Conservation (phyloP, 1,140 invertebrate genomes). For the Tyrophagus putrescentiae region DNA sequence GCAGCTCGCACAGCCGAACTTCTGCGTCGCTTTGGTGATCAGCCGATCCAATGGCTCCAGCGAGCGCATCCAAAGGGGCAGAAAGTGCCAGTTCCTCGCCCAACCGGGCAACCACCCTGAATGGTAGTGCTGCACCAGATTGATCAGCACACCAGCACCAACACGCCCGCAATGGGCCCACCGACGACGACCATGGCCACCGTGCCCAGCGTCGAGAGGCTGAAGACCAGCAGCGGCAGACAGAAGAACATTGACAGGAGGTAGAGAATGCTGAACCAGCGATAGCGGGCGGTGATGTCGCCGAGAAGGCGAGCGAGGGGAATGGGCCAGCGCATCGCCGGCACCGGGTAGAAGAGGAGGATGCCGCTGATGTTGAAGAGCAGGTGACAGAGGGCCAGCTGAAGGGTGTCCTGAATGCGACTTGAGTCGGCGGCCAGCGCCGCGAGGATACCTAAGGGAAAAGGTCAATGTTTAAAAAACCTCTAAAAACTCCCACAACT, state of each 20-base stretch:
- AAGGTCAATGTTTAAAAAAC: background rate
- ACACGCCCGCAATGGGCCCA: constrained; percentile 30
- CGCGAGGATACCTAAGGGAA: constrained; percentile 32
- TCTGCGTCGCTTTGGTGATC: constrained; percentile 21
- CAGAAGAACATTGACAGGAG: constrained; percentile 40
- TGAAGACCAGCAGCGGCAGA: constrained; percentile 38
- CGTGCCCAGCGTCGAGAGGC: constrained; percentile 32
- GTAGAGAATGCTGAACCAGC: constrained; percentile 45
- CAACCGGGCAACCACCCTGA: constrained; percentile 34
- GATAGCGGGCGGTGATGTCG: constrained; percentile 39
- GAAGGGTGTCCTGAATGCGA: constrained; percentile 36
- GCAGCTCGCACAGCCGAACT: constrained; percentile 15
- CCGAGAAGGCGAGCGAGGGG: constrained; percentile 40
- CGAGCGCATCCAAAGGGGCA: constrained; percentile 39
- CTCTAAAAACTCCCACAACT: constrained; percentile 23
- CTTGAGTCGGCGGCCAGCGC: constrained; percentile 36
- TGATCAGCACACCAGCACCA: constrained; percentile 32
- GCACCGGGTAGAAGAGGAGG: constrained; percentile 46
- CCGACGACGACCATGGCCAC: constrained; percentile 30
- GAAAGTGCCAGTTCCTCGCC: constrained; percentile 39
- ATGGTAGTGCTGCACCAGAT: constrained; percentile 35
- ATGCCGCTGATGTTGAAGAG: constrained; percentile 50
- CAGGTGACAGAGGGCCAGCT: constrained; percentile 47
- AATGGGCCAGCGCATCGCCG: constrained; percentile 43
- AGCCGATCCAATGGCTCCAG: constrained; percentile 36